phyloP scores from a whole-genome alignment of 1,140 invertebrate genomes.

The Brachionus rubens region DNA sequence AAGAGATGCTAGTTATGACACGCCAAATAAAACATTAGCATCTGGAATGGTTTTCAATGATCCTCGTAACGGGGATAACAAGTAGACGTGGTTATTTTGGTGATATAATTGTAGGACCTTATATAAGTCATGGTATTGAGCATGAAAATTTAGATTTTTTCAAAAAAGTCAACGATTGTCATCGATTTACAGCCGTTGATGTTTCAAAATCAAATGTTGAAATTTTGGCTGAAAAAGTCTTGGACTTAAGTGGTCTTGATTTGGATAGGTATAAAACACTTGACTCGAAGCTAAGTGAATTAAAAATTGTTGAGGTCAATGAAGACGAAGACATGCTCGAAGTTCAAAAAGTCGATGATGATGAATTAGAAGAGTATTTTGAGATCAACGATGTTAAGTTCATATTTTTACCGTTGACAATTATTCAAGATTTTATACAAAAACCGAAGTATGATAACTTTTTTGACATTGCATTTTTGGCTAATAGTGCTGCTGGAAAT shows the following conservation, averaged over 20 bases:
- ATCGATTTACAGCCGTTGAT: conserved; percentile 51
- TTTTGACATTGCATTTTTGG: conserved; percentile 55
- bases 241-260: not conserved
- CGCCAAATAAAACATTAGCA: conserved; percentile 72
- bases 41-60: conserved; percentile 58
- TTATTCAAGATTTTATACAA: conserved; percentile 50
- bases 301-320: not conserved
- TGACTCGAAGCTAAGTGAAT: conserved; percentile 14
- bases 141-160: conserved; percentile 65
- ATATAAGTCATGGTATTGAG: conserved; percentile 70
- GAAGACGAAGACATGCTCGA: not conserved
- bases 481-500: conserved; percentile 51
- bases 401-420: conserved; percentile 54
- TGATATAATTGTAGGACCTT: conserved; percentile 78
- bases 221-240: not conserved
- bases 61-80: conserved; percentile 52
- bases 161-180: conserved; percentile 59
- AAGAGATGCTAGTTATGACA: conserved; percentile 70
- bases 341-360: not conserved
- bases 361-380: conserved; percentile 48
- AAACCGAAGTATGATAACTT: conserved; percentile 55
- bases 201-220: not conserved
- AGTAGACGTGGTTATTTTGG: conserved; percentile 70
- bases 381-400: conserved; percentile 52
- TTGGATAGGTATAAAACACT: not conserved